Percentiles rank a stretch among this genome's conserved stretches.
These are phyloP conservation scores for Aphodius granarius DNA, from an alignment of 2,888 invertebrate genomes.

Conservation along the genomic window DNA sequence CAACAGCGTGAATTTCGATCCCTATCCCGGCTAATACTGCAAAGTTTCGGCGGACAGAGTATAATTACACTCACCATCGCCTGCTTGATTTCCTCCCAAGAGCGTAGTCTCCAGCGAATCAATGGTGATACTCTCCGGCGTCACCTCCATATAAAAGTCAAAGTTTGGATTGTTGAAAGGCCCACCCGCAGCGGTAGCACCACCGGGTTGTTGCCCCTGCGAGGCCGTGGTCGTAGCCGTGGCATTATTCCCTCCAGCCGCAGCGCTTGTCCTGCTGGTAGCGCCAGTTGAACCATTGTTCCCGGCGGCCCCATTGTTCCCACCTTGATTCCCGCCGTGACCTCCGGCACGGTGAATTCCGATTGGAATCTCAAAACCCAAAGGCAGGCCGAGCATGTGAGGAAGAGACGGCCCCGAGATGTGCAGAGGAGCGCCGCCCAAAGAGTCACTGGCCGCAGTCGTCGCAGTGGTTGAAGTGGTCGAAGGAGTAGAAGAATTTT, in stretches of 20 bases:
- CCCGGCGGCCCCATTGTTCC: constrained; percentile 18
- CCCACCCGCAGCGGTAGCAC: not conserved
- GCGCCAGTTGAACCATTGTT: constrained; percentile 17
- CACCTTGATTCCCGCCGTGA: constrained; percentile 1
- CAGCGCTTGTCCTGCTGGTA: constrained; percentile 26
- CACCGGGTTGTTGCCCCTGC: not conserved
- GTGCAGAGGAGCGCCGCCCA: constrained; percentile 23
- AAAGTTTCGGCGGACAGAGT: no score
- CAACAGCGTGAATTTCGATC: no score
- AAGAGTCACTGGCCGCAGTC: constrained; percentile 28
- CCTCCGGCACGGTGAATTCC: constrained; percentile 32
- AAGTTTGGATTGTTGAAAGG: constrained; percentile 52
- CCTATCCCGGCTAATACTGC: no score
- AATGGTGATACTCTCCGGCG: constrained; percentile 54
- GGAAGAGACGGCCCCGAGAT: constrained; percentile 27
- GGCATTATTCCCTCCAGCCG: constrained; percentile 11
- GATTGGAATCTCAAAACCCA: constrained; percentile 48
- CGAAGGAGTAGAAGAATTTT: constrained; percentile 27
- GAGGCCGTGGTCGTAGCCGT: constrained; percentile 18
- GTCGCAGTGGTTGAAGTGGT: constrained; percentile 35
- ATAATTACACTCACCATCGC: constrained; percentile 43
- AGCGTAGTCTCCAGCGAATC: constrained; percentile 48
- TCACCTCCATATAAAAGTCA: constrained; percentile 65
- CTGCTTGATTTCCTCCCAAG: constrained; percentile 43
- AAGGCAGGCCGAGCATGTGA: constrained; percentile 39